Conservation (phyloP, 2,797 vertebrate genomes). For the Enteromius argenteus region DNA sequence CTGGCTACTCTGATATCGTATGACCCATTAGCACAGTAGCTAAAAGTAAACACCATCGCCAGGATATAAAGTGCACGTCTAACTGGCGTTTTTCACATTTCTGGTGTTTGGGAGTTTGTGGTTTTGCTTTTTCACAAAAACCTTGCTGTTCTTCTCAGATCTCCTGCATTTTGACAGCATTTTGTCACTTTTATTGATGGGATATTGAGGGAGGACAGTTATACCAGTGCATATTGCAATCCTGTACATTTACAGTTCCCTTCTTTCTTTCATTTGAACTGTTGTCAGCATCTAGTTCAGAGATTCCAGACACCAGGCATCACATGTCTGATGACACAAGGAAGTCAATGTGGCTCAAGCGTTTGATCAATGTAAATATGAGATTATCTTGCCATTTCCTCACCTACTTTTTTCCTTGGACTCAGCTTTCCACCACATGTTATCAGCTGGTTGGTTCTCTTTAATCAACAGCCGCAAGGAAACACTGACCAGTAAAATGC, state of each 20-base stretch:
- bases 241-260: not conserved
- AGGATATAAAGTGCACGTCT: not conserved
- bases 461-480: slow-evolving; percentile 31
- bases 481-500: slow-evolving; percentile 30
- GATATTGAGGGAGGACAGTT: not conserved
- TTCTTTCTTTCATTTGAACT: not conserved
- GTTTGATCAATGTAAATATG: slow-evolving; percentile 35
- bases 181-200: not conserved
- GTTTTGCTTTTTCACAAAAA: not conserved
- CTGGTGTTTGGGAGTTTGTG: slow-evolving; percentile 4
- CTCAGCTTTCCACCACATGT: slow-evolving; percentile 19
- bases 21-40: not conserved
- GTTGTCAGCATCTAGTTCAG: slow-evolving; percentile 28
- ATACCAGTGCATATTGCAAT: not conserved
- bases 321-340: slow-evolving; percentile 28
- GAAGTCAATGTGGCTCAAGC: not conserved
- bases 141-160: not conserved
- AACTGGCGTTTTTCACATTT: not conserved
- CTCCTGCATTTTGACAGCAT: not conserved
- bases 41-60: not conserved
- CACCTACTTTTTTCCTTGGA: slow-evolving; percentile 30
- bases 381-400: slow-evolving; percentile 34
- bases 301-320: slow-evolving; percentile 11
- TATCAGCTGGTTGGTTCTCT: slow-evolving; percentile 37
- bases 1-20: not conserved